These are phyloP conservation scores for Eolophus roseicapilla DNA, from an alignment of 2,113 vertebrate genomes.

Conservation along the genomic window DNA sequence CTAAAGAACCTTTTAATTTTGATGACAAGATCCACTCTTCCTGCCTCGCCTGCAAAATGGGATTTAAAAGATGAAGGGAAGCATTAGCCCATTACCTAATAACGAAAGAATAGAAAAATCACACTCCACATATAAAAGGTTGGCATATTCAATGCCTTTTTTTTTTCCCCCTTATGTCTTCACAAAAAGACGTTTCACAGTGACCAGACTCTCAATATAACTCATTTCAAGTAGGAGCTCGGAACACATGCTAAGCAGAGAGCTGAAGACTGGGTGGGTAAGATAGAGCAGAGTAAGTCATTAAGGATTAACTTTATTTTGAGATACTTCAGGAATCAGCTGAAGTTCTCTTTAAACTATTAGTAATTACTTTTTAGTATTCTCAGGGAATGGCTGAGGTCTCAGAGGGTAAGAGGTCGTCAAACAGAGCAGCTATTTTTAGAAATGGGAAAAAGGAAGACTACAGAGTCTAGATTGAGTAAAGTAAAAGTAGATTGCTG, in stretches of 20 bases:
- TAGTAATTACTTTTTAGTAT: not conserved
- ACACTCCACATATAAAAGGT: accelerated
- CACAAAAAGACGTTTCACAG: not conserved
- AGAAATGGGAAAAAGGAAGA: not conserved
- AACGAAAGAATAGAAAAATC: not conserved
- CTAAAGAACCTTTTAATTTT: not conserved
- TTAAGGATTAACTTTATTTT: not conserved
- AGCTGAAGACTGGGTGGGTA: not conserved
- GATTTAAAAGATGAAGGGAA: not conserved
- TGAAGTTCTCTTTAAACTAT: not conserved
- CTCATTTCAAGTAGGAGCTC: not conserved
- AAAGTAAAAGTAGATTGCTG: not conserved
- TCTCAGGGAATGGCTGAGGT: not conserved
- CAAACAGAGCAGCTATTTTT: not conserved
- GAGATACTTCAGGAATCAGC: not conserved
- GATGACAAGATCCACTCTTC: not conserved
- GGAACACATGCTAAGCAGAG: not conserved
- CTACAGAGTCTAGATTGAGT: not conserved
- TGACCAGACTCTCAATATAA: not conserved
- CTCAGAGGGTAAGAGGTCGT: not conserved
- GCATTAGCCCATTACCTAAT: not conserved
- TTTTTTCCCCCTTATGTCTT: not conserved
- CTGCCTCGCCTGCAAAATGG: not conserved
- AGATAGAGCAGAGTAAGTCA: not conserved
- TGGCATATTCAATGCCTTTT: not conserved